Evolutionary conservation across 2,888 invertebrate species (phyloP), one percentile per base, ranked within the genome.

Genomic region (Synergus umbraculus): DNA sequence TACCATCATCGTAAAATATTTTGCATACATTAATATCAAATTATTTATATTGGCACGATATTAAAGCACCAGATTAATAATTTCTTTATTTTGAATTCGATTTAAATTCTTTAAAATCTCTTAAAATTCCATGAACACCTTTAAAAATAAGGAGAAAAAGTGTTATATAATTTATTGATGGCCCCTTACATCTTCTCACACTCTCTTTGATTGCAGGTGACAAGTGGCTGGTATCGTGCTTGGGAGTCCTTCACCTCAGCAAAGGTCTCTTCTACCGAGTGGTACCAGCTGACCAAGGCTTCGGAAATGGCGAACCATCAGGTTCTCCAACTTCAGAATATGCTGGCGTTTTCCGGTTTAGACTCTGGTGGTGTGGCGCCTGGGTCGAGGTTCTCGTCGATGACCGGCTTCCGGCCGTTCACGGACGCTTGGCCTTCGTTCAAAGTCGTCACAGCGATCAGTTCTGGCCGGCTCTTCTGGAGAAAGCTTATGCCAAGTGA

Each of bases 401-500:
- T 91, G 98, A 98, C 92, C 94, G 97, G 37, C 93, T 98, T 81
- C 98, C 98, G 8, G 97, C 97, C 0, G 97, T 97, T 64, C 96
- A 97, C 90, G 97, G 97, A 12, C 95, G 96, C 84, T 93, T 98
- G 82, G 97, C 97, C 60, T 98, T 98, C 92, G 94, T 97, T 82
- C 97, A 98, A 91, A 95, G 96, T 64, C 95, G 95, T 84, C 94
- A 95, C 85, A 95, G 96, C 1, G 96, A 96, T 85, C 96, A 97
- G 90, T 96, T 96, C 90, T 98, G 98, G 98, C 96, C 98, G 0
- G 96, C 97, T 0, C 93, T 98, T 43, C 93, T 98, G 77, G 98
- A 98, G 92, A 98, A 98, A 92, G 98, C 98, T 0, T 98, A 98
- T 86, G 98, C 98, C 80, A 98, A 98, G 96, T 96, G 91, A 94